Percentiles rank a stretch among this genome's conserved stretches.
phyloP scores from a whole-genome alignment of 2,797 vertebrate species.

The Decapterus maruadsi region DNA sequence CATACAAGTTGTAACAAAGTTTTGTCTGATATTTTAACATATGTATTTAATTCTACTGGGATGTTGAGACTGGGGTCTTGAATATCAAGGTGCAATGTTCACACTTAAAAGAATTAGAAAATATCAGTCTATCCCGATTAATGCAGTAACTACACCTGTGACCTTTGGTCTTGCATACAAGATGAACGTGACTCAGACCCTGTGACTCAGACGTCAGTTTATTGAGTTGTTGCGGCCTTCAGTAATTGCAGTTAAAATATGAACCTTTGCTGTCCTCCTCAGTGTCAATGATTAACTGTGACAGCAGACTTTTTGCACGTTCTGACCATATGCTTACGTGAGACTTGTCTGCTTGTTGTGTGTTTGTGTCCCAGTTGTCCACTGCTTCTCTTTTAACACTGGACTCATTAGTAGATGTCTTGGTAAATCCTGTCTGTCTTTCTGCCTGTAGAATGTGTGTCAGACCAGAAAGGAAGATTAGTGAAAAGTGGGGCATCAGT shows the following conservation, averaged over 20 bases:
- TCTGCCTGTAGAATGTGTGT: constrained; percentile 77
- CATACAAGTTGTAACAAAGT: constrained; percentile 13
- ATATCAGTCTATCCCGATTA: not conserved
- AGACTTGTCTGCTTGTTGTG: not conserved
- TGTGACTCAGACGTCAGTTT: constrained; percentile 43
- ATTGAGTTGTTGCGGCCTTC: constrained; percentile 22
- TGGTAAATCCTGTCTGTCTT: constrained; percentile 58
- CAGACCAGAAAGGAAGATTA: constrained; percentile 75
- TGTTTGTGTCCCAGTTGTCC: not conserved
- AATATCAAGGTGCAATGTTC: not conserved
- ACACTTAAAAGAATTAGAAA: not conserved
- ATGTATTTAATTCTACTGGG: not conserved
- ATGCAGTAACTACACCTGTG: not conserved
- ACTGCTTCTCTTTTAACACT: not conserved
- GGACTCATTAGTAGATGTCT: constrained; percentile 40
- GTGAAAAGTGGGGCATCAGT: constrained; percentile 75
- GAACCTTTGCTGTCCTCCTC: constrained; percentile 35
- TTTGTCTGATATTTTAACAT: constrained; percentile 6
- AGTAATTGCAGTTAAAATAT: constrained; percentile 22
- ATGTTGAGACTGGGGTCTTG: not conserved
- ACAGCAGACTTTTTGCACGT: constrained; percentile 44
- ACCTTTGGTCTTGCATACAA: not conserved
- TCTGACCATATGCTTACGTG: not conserved
- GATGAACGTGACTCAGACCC: constrained; percentile 21
- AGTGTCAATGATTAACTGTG: constrained; percentile 65